Evolutionary conservation across 2,888 invertebrate genomes (phyloP), one percentile per base, ranked within the genome.

Genomic region (Melanostoma scalare): DNA sequence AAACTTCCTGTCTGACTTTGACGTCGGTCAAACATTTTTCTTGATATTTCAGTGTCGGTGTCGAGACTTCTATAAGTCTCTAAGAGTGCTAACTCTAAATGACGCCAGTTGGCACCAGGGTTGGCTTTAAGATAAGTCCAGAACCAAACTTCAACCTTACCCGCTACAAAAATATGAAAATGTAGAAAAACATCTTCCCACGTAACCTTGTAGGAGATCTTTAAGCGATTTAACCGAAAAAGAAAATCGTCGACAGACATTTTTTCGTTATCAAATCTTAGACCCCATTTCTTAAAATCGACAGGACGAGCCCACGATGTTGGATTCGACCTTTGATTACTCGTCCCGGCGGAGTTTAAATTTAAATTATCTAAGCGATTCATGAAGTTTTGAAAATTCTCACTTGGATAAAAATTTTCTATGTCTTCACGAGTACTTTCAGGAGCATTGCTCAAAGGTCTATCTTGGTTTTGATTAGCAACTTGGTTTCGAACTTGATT

Each of bases 131-230:
- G 38, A 38, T 38, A 38, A 6, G 31, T 50, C 50, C 50, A 50
- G 9, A 50, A 31, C 50, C 50, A 50, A 30, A 31, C 9, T 31
- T 50, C 50, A n/a, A 50, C 50, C 8, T 50, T 9, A 50, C 50
- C 50, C 9, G 9, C 38, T 38, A 38, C 4, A 38, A 38, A 38
- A 6, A 38, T 38, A 6, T 38, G 38, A 6, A 38, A 38, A 38
- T 38, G 38, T 38, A 38, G 38, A 38, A 38, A 38, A 38, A 38
- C 6, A 38, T 38, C 38, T n/a, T 44, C 44, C 44, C 44, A 44
- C n/a, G 44, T 44, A 44, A 44, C 44, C n/a, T 44, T n/a, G n/a
- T 44, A 44, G n/a, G n/a, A n/a, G n/a, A 44, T 44, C n/a, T n/a
- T 44, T 44, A 44, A n/a, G n/a, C 8, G 44, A n/a, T n/a, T 44